Evolutionary conservation across 2,888 invertebrate genomes (phyloP).

Genomic region (Plebejus anna): DNA sequence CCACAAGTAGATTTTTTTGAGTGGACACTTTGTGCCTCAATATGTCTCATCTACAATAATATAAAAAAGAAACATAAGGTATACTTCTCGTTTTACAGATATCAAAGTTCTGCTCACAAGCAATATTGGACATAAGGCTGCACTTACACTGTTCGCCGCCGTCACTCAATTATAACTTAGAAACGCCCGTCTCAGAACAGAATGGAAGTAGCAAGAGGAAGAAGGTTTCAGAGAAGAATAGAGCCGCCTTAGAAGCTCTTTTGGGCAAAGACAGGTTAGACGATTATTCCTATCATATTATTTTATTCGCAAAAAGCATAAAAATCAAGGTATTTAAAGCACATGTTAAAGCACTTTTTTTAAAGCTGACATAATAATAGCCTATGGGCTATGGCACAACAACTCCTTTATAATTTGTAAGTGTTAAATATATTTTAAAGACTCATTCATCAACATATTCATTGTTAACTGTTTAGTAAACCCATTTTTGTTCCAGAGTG

Average conservation of each 20-base stretch:
- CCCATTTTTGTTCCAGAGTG: constrained; percentile 44
- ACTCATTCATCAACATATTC: too few species aligned
- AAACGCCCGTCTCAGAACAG: constrained; percentile 40
- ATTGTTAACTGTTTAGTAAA: neutral
- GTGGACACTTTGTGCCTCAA: too few species aligned
- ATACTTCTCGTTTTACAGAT: constrained; percentile 47
- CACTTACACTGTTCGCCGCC: constrained; percentile 68
- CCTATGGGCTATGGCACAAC: too few species aligned
- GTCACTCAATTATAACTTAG: constrained; percentile 56
- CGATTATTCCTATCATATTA: neutral
- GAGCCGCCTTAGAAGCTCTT: constrained; percentile 54
- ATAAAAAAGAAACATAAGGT: too few species aligned
- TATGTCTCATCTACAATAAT: too few species aligned
- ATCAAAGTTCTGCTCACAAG: constrained; percentile 59
- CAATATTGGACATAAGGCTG: constrained; percentile 61
- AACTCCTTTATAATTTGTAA: too few species aligned
- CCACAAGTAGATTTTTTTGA: too few species aligned
- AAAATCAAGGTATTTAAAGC: too few species aligned
- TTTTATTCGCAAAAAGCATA: too few species aligned
- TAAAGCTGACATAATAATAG: too few species aligned
- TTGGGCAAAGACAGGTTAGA: constrained; percentile 58
- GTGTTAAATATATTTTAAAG: neutral
- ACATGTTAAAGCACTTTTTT: too few species aligned
- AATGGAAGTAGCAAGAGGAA: constrained; percentile 47
- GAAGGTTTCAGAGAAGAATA: constrained; percentile 56